A percentile compares a stretch with the other conserved stretches of the same genome.
phyloP scores from a whole-genome alignment of 2,888 invertebrate genomes.

The Diloba caeruleocephala region DNA sequence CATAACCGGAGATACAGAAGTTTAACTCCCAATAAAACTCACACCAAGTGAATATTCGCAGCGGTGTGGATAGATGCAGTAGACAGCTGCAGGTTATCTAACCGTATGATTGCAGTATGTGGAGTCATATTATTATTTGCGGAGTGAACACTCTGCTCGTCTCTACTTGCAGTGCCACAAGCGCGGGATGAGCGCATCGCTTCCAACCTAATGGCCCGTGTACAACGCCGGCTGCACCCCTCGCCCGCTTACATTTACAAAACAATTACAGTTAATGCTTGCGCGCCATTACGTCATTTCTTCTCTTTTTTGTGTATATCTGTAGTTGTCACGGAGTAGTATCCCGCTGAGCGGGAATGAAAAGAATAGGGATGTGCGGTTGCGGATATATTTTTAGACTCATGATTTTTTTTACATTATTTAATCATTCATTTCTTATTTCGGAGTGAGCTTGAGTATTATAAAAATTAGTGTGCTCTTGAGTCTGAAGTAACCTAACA shows the following conservation, averaged over 20 bases:
- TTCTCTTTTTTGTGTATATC: constrained; percentile 13
- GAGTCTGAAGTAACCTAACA: too few species aligned
- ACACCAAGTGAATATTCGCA: too few species aligned
- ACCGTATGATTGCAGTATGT: too few species aligned
- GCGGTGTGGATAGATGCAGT: too few species aligned
- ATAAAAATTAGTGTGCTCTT: too few species aligned
- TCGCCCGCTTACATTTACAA: constrained; percentile 50
- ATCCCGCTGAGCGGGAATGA: neutral
- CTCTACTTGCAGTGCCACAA: neutral
- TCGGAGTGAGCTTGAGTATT: too few species aligned
- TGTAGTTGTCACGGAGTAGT: constrained; percentile 6
- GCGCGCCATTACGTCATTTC: constrained; percentile 45
- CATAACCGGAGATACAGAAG: neutral
- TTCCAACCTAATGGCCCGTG: constrained; percentile 28
- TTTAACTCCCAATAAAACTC: neutral
- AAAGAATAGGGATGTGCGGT: neutral
- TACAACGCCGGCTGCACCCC: constrained; percentile 34
- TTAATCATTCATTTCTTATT: neutral
- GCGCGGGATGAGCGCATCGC: constrained; percentile 11
- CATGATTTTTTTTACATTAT: neutral
- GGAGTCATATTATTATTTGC: too few species aligned
- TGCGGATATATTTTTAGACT: neutral
- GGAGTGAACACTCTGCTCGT: neutral
- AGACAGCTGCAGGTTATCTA: too few species aligned
- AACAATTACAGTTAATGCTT: constrained; percentile 60